Evolutionary conservation across 2,888 invertebrate genomes (phyloP).

Genomic region (Meganola albula): DNA sequence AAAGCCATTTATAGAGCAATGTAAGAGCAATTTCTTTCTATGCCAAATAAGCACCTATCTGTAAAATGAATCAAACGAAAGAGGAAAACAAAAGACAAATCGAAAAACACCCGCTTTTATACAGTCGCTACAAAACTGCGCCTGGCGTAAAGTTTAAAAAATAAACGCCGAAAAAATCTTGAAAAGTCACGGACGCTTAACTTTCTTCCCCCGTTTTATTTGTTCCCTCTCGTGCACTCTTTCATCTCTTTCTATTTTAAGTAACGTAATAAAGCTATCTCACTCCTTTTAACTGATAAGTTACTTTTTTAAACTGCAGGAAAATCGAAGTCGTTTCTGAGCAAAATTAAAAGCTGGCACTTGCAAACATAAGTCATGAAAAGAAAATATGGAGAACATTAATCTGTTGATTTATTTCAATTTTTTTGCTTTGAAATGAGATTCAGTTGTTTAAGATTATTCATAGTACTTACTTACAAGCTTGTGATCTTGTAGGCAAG

Average conservation of each 20-base stretch:
- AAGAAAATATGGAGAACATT: slow-evolving; percentile 63
- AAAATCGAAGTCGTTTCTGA: slow-evolving; percentile 69
- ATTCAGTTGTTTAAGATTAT: slow-evolving; percentile 25
- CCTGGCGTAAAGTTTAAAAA: slow-evolving; percentile 70
- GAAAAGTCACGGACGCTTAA: slow-evolving; percentile 79
- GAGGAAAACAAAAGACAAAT: slow-evolving; percentile 61
- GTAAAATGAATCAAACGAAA: slow-evolving; percentile 44
- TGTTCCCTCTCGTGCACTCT: slow-evolving; percentile 62
- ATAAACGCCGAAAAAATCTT: slow-evolving; percentile 75
- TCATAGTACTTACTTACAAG: too few relatives aligned
- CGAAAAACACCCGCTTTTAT: slow-evolving; percentile 62
- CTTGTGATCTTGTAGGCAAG: too few relatives aligned
- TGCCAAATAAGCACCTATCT: too few relatives aligned
- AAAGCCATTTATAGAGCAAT: too few relatives aligned
- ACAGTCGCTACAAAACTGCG: slow-evolving; percentile 50
- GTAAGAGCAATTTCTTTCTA: too few relatives aligned
- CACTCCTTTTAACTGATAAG: slow-evolving; percentile 69
- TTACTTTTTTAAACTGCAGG: slow-evolving; percentile 74
- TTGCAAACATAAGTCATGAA: slow-evolving; percentile 72
- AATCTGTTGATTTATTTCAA: slow-evolving; percentile 49
- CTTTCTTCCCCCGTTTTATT: slow-evolving; percentile 78
- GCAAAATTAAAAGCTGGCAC: slow-evolving; percentile 73
- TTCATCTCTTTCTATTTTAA: slow-evolving; percentile 40
- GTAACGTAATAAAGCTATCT: slow-evolving; percentile 42
- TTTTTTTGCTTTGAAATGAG: too few relatives aligned